Percentiles rank a stretch among this genome's conserved stretches.
These are phyloP conservation scores for Rhodeus uyekii DNA, from an alignment of 2,797 vertebrate genomes.

Conservation along the genomic window DNA sequence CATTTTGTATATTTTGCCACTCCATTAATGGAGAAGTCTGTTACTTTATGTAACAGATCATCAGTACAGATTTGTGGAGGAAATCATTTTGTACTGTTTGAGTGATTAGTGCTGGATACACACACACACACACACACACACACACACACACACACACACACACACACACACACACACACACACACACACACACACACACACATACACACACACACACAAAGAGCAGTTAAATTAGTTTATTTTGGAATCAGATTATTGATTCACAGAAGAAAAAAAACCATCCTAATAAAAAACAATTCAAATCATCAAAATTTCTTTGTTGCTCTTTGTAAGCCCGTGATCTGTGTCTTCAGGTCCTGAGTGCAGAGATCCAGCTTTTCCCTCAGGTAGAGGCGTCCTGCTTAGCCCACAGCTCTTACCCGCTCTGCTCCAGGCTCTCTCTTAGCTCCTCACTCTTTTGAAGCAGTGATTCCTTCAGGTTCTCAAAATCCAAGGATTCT, in stretches of 20 bases:
- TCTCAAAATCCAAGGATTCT: constrained; percentile 69
- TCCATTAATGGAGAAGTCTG: no score
- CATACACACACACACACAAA: no score
- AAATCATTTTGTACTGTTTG: background rate
- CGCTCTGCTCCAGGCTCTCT: constrained; percentile 68
- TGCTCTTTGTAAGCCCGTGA: constrained; percentile 47
- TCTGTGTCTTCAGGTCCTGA: constrained; percentile 71
- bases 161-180: no score
- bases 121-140: no score
- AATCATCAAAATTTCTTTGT: background rate
- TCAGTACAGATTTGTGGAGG: background rate
- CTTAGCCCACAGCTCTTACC: constrained; percentile 73
- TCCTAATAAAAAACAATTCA: background rate
- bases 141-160: no score
- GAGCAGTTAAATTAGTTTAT: no score
- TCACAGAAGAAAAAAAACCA: background rate
- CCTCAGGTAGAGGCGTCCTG: constrained; percentile 73
- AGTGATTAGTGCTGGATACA: background rate
- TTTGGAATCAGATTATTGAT: background rate
- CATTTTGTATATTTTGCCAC: background rate
- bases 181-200: no score
- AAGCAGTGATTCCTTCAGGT: constrained; percentile 59
- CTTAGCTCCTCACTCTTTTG: constrained; percentile 75
- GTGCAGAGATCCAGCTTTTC: constrained; percentile 73
- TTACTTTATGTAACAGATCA: background rate